Conservation (phyloP, 1,140 invertebrate genomes). For the Drosophila busckii region DNA sequence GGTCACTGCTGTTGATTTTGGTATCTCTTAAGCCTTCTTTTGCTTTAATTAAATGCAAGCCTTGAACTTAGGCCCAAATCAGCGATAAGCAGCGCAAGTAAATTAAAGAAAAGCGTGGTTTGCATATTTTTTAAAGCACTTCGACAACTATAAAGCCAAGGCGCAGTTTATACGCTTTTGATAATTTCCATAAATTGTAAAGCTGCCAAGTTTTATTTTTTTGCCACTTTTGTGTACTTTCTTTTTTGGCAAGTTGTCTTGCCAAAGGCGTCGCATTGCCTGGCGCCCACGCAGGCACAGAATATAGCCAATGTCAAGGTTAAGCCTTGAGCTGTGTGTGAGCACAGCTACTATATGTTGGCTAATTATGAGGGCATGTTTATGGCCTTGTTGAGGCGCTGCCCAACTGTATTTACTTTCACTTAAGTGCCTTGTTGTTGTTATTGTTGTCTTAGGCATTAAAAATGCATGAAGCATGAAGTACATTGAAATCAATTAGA, state of each 20-base stretch:
- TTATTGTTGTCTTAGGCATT: conserved; percentile 24
- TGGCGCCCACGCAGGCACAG: conserved; percentile 8
- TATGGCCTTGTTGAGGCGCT: conserved; percentile 6
- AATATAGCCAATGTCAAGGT: conserved; percentile 18
- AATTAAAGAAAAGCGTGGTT: neutral
- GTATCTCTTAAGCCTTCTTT: conserved; percentile 20
- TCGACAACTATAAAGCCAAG: conserved; percentile 11
- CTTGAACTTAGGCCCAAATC: conserved; percentile 46
- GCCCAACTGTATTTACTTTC: neutral
- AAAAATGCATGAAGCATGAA: conserved; percentile 46
- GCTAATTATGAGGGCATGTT: no score
- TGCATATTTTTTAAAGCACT: no score
- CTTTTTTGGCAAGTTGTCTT: conserved; percentile 9
- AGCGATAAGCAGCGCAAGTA: conserved; percentile 6
- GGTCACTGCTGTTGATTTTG: conserved; percentile 2
- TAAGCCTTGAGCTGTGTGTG: neutral
- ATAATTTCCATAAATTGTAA: conserved; percentile 45
- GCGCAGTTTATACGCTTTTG: conserved; percentile 9
- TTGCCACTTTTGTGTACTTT: neutral
- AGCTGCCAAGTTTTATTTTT: conserved; percentile 25
- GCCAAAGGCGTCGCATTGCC: no score
- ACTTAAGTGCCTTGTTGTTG: conserved; percentile 10
- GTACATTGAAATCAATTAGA: conserved; percentile 37
- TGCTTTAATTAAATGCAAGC: conserved; percentile 51
- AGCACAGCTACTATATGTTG: no score